Percentiles rank a stretch among this genome's conserved stretches.
These are phyloP conservation scores for Lethenteron camtschaticum DNA, from an alignment of 2,113 vertebrate genomes.

Conservation along the genomic window DNA sequence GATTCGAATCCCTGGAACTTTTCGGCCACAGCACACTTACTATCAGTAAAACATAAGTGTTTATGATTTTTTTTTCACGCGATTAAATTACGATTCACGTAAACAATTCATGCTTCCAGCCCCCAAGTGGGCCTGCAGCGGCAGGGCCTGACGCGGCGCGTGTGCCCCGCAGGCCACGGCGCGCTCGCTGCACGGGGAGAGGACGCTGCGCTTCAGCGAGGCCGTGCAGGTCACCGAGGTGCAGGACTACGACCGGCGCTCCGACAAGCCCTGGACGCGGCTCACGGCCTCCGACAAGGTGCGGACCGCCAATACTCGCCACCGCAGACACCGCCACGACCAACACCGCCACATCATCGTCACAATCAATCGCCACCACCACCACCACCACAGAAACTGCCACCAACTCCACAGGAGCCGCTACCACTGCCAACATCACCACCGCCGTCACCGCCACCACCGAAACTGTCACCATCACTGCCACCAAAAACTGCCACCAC, in stretches of 20 bases:
- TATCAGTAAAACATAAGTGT: too few species aligned
- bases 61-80: too few species aligned
- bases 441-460: too few species aligned
- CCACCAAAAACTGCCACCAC: not conserved
- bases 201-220: slow-evolving; percentile 1
- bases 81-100: too few species aligned
- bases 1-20: too few species aligned
- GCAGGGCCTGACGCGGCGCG: too few species aligned
- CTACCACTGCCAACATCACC: too few species aligned
- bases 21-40: too few species aligned
- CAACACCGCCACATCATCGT: slow-evolving; percentile 7
- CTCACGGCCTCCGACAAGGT: slow-evolving; percentile 3
- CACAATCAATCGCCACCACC: slow-evolving; percentile 7
- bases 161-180: not conserved
- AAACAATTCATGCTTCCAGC: too few species aligned
- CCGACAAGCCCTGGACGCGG: slow-evolving; percentile 5
- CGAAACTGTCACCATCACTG: too few species aligned
- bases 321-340: not conserved
- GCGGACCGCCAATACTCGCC: not conserved
- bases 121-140: too few species aligned
- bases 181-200: not conserved
- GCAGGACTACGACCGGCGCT: slow-evolving; percentile 3
- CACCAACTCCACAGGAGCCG: not conserved
- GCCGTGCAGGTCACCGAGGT: not conserved
- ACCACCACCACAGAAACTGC: slow-evolving; percentile 7